phyloP scores from a whole-genome alignment of 1,140 invertebrate species.

The Chelonus insularis region DNA sequence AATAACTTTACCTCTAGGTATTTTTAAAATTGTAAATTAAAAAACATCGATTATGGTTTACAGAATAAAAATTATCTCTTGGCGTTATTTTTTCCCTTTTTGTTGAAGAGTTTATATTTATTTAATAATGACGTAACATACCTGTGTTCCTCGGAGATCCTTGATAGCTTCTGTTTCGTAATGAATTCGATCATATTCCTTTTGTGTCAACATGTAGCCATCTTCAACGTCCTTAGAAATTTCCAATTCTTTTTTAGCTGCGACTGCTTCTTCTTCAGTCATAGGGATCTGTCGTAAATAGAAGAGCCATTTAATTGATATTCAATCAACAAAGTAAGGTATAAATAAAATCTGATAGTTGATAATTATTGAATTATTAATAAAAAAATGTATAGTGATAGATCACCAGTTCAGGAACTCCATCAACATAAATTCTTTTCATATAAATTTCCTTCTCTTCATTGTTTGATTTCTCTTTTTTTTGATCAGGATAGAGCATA shows the following conservation, averaged over 20 bases:
- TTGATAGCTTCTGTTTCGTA: constrained; percentile 68
- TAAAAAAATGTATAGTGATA: no score
- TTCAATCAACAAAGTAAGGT: not conserved
- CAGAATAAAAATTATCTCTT: no score
- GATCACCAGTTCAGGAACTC: constrained; percentile 37
- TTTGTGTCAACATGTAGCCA: constrained; percentile 60
- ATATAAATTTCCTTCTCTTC: constrained; percentile 38
- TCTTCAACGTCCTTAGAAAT: constrained; percentile 54
- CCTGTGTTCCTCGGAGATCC: constrained; percentile 63
- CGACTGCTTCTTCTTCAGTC: constrained; percentile 34
- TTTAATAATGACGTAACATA: constrained; percentile 32
- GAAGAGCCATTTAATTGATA: no score
- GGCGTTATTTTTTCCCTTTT: no score
- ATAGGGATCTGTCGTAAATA: constrained; percentile 38
- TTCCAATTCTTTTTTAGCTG: constrained; percentile 46
- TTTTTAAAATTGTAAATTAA: no score
- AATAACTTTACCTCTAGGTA: no score
- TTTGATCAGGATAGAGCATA: constrained; percentile 39
- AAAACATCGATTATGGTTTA: no score
- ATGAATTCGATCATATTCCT: constrained; percentile 63
- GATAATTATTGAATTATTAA: not conserved
- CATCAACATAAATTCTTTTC: constrained; percentile 35
- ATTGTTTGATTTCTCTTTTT: constrained; percentile 16
- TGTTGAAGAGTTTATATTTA: no score
- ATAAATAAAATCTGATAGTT: not conserved